phyloP scores from a whole-genome alignment of 2,797 vertebrate species.

The Botia almorhae region DNA sequence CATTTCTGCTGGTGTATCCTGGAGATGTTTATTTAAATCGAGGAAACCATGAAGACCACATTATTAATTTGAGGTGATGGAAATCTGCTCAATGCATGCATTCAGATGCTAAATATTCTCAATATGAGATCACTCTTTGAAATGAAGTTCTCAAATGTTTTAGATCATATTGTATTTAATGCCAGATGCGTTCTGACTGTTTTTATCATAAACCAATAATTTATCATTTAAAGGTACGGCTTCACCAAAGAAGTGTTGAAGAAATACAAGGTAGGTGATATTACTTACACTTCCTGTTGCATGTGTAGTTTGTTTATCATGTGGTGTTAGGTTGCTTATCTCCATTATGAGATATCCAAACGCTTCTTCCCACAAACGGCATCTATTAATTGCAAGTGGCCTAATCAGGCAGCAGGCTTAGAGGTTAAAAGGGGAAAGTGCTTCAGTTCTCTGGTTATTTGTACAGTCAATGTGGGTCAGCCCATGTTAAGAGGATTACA shows the following conservation, averaged over 20 bases:
- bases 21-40: slow-evolving; percentile 90
- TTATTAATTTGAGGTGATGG: slow-evolving; percentile 89
- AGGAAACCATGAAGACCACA: slow-evolving; percentile 94
- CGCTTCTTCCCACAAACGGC: slow-evolving; percentile 26
- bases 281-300: neutral
- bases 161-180: neutral
- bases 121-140: too few relatives aligned
- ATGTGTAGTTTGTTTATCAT: slow-evolving; percentile 32
- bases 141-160: neutral
- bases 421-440: slow-evolving; percentile 25
- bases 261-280: slow-evolving; percentile 88
- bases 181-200: neutral
- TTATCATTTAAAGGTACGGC: slow-evolving; percentile 84
- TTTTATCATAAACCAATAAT: neutral
- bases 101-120: neutral
- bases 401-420: slow-evolving; percentile 17
- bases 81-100: neutral
- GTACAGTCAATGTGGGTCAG: slow-evolving; percentile 37
- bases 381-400: slow-evolving; percentile 32
- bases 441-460: slow-evolving; percentile 1
- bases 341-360: slow-evolving; percentile 32
- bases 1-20: slow-evolving; percentile 90
- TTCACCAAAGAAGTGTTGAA: slow-evolving; percentile 92
- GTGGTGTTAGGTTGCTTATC: slow-evolving; percentile 20
- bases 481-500: slow-evolving; percentile 66